Base-by-base conservation (phyloP, 2,888 invertebrate genomes). In the Cryptus viduatorius region DNA sequence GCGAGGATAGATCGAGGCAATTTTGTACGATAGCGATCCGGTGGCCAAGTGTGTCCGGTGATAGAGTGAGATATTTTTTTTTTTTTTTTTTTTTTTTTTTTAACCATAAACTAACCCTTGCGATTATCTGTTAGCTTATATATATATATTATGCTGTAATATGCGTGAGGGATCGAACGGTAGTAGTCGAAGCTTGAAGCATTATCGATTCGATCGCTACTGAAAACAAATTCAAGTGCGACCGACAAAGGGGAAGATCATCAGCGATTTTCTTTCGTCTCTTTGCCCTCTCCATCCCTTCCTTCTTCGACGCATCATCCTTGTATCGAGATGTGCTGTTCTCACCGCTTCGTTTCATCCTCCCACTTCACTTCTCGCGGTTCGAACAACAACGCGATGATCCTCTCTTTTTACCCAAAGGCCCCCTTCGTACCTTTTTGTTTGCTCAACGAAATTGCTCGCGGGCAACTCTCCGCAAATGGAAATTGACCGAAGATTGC, bases 401-500 rank as follows among this genome's bases (percentile, higher is more conserved):
- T 56, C n/a, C 31, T 2, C 37, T 14, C 19, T 44, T 67, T 75
- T 31, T 48, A 42, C 46, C 53, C 37, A 14, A 12, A n/a, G 29
- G 5, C 61, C 61, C 12, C n/a, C 31, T 53, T 46, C 84, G 85
- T 86, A 87, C 87, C 89, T 92, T 93, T 93, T 92, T 93, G 92
- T 93, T 93, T 93, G 92, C 87, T 91, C 93, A 93, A 89, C 85
- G 86, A 91, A 91, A 92, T 93, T 92, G 91, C 90, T 89, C 87
- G 87, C 73, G 67, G 77, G 88, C 89, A 88, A 88, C 89, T 87
- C 53, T 64, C 50, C 19, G 79, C 79, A 88, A 90, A 87, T 90
- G 89, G 88, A 92, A 93, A 93, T 93, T 93, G 93, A 90, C 89
- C 90, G 92, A 92, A 92, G 92, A 93, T 92, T 93, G 92, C 91